These are phyloP conservation scores for Microplitis demolitor DNA, from an alignment of 1,140 invertebrate genomes.

Conservation along the genomic window DNA sequence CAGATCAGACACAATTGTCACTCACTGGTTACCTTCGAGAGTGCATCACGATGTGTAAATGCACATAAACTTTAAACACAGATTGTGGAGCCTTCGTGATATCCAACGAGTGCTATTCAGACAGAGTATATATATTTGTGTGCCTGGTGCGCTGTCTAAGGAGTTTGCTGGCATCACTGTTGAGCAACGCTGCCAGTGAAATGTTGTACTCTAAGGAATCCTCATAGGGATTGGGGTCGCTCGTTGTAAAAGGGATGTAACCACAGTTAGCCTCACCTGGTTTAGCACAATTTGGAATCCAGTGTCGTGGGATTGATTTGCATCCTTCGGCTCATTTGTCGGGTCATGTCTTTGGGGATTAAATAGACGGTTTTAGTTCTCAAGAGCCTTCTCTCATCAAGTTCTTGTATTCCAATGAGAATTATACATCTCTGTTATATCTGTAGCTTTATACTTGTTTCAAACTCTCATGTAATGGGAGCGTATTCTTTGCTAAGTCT, in stretches of 20 bases:
- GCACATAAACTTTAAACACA: too few species aligned
- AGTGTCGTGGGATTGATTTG: conserved; percentile 59
- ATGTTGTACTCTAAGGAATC: background rate
- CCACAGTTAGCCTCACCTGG: conserved; percentile 45
- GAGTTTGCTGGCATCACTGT: background rate
- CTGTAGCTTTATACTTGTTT: too few species aligned
- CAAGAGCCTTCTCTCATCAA: conserved; percentile 12
- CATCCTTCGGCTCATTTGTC: conserved; percentile 58
- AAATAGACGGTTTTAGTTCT: conserved; percentile 1
- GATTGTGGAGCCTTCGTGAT: too few species aligned
- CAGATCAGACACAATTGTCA: too few species aligned
- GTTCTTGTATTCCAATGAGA: conserved; percentile 10
- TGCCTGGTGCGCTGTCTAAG: too few species aligned
- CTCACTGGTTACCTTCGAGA: too few species aligned
- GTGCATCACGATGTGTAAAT: too few species aligned
- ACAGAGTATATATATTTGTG: too few species aligned
- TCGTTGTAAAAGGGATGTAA: conserved; percentile 49
- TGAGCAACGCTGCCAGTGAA: background rate
- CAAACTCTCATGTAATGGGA: too few species aligned
- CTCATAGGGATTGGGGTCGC: background rate
- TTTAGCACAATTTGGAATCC: conserved; percentile 48
- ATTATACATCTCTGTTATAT: background rate
- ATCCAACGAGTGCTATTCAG: too few species aligned
- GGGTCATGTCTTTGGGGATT: conserved; percentile 49
- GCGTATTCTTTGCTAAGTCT: too few species aligned